Percentiles rank a stretch among this genome's conserved stretches.
Conservation (phyloP, 2,113 vertebrate species). For the Pachyramphus minor region DNA sequence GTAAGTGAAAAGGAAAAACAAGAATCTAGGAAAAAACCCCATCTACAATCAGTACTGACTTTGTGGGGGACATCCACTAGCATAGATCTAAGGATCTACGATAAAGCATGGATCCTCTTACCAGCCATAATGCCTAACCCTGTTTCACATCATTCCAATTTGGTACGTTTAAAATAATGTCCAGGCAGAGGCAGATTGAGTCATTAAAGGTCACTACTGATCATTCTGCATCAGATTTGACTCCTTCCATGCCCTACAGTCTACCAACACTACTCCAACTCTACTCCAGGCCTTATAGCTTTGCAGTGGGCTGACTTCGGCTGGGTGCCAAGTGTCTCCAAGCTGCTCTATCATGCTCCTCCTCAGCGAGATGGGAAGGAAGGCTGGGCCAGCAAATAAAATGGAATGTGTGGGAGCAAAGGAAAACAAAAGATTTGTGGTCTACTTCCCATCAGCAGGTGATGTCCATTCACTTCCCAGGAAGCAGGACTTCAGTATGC, state of each 20-base stretch:
- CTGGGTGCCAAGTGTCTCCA: not conserved
- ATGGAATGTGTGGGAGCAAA: not conserved
- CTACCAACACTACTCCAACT: not conserved
- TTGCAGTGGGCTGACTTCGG: not conserved
- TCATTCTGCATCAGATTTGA: not conserved
- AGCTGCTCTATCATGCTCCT: not conserved
- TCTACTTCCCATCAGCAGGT: not conserved
- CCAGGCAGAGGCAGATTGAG: not conserved
- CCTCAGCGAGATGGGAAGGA: not conserved
- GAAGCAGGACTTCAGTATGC: not conserved
- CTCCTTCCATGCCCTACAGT: not conserved
- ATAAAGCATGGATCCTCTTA: not conserved
- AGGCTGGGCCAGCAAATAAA: not conserved
- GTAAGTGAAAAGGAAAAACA: not conserved
- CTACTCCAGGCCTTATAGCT: not conserved
- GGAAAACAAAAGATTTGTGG: not conserved
- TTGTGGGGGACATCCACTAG: not conserved
- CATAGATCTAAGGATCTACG: not conserved
- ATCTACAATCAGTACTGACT: not conserved
- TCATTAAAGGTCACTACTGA: not conserved
- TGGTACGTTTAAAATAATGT: not conserved
- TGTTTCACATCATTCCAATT: not conserved
- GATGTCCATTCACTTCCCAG: not conserved
- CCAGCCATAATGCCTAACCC: not conserved
- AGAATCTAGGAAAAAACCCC: not conserved